Conservation (phyloP, 2,888 invertebrate species). For the Himalopsyche anomala region DNA sequence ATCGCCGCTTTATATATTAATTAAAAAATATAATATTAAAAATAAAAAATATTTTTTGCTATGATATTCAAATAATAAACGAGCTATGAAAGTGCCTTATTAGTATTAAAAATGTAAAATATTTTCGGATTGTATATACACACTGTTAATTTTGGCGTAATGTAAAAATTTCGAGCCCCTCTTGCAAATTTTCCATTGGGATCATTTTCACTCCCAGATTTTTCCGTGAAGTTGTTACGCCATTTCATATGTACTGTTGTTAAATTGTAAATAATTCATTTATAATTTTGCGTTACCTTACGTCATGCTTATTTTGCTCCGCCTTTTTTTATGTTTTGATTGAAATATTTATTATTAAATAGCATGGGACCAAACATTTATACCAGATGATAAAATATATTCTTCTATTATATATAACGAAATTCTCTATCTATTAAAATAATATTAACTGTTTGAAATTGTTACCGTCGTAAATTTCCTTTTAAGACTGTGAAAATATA, state of each 20-base stretch:
- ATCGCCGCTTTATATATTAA: neutral
- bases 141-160: neutral
- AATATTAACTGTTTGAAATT: too few relatives aligned
- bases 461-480: too few relatives aligned
- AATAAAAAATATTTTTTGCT: neutral
- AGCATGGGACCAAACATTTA: constrained; percentile 10
- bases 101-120: constrained; percentile 29
- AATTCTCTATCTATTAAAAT: too few relatives aligned
- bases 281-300: neutral
- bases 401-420: neutral
- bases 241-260: neutral
- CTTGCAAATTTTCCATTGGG: too few relatives aligned
- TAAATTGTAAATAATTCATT: constrained; percentile 2
- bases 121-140: neutral
- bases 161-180: too few relatives aligned
- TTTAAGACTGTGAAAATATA: too few relatives aligned
- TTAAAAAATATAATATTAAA: neutral
- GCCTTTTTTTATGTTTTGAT: neutral
- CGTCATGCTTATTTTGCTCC: neutral
- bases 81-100: constrained; percentile 24
- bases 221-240: too few relatives aligned
- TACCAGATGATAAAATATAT: neutral
- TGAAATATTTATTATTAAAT: neutral
- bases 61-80: neutral
- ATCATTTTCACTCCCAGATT: too few relatives aligned